Conservation (phyloP, 2,888 invertebrate genomes). For the Phyto melanocephala region DNA sequence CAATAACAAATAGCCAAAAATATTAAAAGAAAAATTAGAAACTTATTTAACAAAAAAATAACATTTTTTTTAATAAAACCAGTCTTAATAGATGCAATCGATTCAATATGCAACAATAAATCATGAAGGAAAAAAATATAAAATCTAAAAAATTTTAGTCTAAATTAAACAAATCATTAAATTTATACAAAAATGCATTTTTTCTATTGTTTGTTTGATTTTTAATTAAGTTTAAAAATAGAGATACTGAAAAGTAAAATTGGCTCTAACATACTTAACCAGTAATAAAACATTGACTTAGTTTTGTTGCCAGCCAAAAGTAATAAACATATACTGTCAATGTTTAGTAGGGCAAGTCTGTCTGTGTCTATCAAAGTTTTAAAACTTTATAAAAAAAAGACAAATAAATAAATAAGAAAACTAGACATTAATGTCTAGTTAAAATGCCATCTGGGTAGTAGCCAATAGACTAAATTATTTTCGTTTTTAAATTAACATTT, state of each 20-base stretch:
- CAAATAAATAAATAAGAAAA: too few relatives aligned
- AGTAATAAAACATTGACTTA: slow-evolving; percentile 46
- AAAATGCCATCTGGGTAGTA: slow-evolving; percentile 1
- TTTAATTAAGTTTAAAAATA: not conserved
- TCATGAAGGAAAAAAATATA: not conserved
- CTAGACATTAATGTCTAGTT: slow-evolving; percentile 13
- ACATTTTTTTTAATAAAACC: not conserved
- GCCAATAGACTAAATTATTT: slow-evolving; percentile 9
- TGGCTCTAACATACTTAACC: slow-evolving; percentile 1
- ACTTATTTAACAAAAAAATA: not conserved
- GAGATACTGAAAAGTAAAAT: not conserved
- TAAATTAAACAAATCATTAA: not conserved
- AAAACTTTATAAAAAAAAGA: not conserved
- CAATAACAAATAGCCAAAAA: not conserved
- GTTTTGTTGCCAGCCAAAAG: slow-evolving; percentile 40
- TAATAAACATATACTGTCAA: not conserved
- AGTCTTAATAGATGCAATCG: not conserved
- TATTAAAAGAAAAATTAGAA: not conserved
- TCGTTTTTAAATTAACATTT: not conserved
- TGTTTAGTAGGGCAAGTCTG: not conserved
- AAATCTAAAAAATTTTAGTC: not conserved
- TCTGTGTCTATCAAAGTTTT: not conserved
- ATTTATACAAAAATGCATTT: not conserved
- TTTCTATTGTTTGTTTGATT: not conserved
- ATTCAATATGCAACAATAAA: not conserved